phyloP scores from a whole-genome alignment of 1,140 invertebrate genomes.

The Neodiprion virginianus region DNA sequence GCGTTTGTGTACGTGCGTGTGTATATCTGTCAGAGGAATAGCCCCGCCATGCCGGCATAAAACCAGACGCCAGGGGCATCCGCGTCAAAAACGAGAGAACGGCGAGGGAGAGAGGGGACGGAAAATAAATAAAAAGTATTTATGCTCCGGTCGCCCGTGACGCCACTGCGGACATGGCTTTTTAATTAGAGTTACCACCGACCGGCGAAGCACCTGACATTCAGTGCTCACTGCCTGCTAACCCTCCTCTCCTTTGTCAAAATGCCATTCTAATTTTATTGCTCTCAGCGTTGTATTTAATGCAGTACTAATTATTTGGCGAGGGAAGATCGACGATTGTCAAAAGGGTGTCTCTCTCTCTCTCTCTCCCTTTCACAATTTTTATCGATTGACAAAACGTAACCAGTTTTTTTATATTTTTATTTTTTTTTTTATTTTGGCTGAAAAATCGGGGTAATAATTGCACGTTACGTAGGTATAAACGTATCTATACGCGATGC shows the following conservation, averaged over 20 bases:
- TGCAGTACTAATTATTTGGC: too few species aligned
- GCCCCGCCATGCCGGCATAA: not conserved
- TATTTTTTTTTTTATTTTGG: too few species aligned
- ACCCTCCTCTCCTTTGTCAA: constrained; percentile 51
- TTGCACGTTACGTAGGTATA: not conserved
- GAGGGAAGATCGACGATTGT: too few species aligned
- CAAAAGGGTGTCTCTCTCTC: too few species aligned
- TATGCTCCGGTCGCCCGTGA: constrained; percentile 44
- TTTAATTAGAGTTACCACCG: constrained; percentile 59
- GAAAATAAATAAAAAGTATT: constrained; percentile 19
- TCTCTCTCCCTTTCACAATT: too few species aligned
- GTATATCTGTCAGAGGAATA: not conserved
- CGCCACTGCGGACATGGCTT: constrained; percentile 56
- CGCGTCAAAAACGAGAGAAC: constrained; percentile 23
- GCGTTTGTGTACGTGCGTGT: not conserved
- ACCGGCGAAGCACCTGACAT: constrained; percentile 56
- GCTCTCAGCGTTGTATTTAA: not conserved
- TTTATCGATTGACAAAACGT: too few species aligned
- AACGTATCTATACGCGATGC: too few species aligned
- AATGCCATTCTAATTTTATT: constrained; percentile 58
- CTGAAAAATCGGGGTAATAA: constrained; percentile 37
- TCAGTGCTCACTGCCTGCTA: not conserved
- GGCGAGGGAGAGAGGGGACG: constrained; percentile 19
- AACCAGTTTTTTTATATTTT: too few species aligned
- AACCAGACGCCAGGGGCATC: not conserved